phyloP scores from a whole-genome alignment of 1,140 invertebrate genomes.

The Dermatophagoides farinae region DNA sequence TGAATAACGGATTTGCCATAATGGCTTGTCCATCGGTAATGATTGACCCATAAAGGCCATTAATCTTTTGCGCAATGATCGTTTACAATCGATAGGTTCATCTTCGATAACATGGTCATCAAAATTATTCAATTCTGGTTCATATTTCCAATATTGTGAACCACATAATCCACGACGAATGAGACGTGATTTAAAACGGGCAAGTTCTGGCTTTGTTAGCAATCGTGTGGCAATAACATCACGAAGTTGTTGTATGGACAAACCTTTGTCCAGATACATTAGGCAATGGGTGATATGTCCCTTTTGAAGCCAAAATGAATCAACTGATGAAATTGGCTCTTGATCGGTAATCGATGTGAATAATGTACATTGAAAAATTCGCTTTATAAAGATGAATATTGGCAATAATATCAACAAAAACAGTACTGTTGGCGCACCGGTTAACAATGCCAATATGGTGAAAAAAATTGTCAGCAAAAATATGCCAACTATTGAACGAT shows the following conservation, averaged over 20 bases:
- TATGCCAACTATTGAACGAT: conserved; percentile 27
- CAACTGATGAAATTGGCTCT: conserved; percentile 3
- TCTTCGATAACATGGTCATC: conserved; percentile 33
- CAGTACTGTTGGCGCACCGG: conserved; percentile 23
- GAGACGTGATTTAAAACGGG: conserved; percentile 10
- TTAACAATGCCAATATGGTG: conserved; percentile 25
- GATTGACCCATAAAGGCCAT: conserved; percentile 25
- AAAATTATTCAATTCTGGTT: conserved; percentile 23
- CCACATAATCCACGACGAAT: conserved; percentile 7
- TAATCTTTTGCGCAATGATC: not conserved
- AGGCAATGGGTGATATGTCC: conserved; percentile 2
- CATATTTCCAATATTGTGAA: conserved; percentile 6
- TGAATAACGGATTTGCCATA: conserved; percentile 32
- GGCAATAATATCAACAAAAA: conserved; percentile 20
- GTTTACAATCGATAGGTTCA: conserved; percentile 16
- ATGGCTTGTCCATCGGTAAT: conserved; percentile 27
- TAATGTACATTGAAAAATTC: conserved; percentile 5
- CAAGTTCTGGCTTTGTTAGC: conserved; percentile 5
- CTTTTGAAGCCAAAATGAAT: conserved; percentile 10
- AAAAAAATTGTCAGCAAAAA: conserved; percentile 25
- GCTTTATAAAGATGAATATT: conserved; percentile 23
- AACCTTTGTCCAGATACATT: conserved; percentile 7
- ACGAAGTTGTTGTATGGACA: conserved; percentile 12
- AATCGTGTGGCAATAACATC: conserved; percentile 12
- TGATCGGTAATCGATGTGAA: not conserved